These are phyloP conservation scores for Metopia argyrocephala DNA, from an alignment of 2,888 invertebrate species.

Conservation along the genomic window DNA sequence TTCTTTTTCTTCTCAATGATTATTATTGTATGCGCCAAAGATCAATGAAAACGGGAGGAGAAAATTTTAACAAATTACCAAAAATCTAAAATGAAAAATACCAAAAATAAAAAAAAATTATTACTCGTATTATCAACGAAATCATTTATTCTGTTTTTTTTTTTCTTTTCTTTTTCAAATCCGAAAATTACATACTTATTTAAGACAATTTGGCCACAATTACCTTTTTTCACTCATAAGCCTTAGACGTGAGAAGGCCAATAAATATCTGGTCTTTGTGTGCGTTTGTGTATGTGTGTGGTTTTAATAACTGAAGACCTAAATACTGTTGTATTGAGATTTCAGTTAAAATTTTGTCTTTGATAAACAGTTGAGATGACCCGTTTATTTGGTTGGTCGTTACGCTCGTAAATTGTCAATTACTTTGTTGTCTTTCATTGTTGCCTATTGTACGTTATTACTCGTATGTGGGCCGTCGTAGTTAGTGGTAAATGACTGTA, in stretches of 20 bases:
- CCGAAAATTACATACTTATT: conserved; percentile 59
- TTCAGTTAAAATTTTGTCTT: conserved; percentile 47
- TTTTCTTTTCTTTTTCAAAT: background rate
- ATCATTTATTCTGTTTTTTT: background rate
- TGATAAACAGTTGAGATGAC: conserved; percentile 42
- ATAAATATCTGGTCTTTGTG: background rate
- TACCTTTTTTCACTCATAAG: conserved; percentile 56
- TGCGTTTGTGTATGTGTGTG: background rate
- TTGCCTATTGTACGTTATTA: background rate
- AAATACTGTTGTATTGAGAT: no score
- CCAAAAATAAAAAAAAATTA: background rate
- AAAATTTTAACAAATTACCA: conserved; percentile 60
- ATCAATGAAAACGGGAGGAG: conserved; percentile 57
- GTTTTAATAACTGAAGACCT: conserved; percentile 25
- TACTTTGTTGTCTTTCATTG: conserved; percentile 11
- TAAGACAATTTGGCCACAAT: conserved; percentile 62
- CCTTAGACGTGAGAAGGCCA: conserved; percentile 45
- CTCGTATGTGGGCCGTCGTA: background rate
- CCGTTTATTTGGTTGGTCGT: conserved; percentile 26
- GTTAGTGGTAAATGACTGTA: conserved; percentile 45
- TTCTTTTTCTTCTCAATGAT: no score
- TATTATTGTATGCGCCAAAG: conserved; percentile 51
- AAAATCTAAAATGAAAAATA: conserved; percentile 8
- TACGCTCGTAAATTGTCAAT: conserved; percentile 64
- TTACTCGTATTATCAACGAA: background rate